A percentile compares a stretch with the other conserved stretches of the same genome.
Conservation (phyloP, 2,797 vertebrate genomes). For the Nannoperca obscura region DNA sequence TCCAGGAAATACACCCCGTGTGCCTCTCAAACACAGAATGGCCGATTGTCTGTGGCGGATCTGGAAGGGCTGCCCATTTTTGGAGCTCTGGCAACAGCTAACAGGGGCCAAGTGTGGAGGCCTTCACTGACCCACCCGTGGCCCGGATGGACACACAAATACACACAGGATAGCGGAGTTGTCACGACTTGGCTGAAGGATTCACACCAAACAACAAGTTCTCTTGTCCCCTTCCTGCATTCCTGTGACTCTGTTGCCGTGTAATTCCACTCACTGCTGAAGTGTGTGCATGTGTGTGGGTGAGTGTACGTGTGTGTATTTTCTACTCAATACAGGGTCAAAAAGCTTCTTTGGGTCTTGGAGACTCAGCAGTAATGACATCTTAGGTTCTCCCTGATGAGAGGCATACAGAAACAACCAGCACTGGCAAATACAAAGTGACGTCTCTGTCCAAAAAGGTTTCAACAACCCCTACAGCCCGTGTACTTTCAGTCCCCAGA, state of each 20-base stretch:
- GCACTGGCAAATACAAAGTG: conserved; percentile 60
- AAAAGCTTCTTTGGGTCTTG: conserved; percentile 45
- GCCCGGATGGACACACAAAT: conserved; percentile 70
- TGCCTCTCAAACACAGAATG: conserved; percentile 78
- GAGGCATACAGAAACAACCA: conserved; percentile 51
- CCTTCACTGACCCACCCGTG: conserved; percentile 68
- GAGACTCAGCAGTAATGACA: conserved; percentile 57
- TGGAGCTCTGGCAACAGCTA: conserved; percentile 78
- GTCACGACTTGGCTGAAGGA: conserved; percentile 75
- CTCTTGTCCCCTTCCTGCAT: conserved; percentile 64
- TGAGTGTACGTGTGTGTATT: conserved; percentile 8
- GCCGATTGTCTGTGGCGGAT: conserved; percentile 84
- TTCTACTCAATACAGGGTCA: conserved; percentile 59
- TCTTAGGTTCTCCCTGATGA: conserved; percentile 56
- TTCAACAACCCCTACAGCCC: conserved; percentile 49
- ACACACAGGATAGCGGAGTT: conserved; percentile 67
- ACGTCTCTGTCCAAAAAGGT: conserved; percentile 58
- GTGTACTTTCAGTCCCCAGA: conserved; percentile 52
- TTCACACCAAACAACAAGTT: conserved; percentile 72
- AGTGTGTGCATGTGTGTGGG: conserved; percentile 16
- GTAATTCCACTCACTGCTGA: conserved; percentile 25
- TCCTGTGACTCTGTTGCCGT: conserved; percentile 41
- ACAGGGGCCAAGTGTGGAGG: conserved; percentile 73
- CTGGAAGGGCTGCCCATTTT: conserved; percentile 86
- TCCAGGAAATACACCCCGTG: conserved; percentile 86